Percentiles rank a stretch among this genome's conserved stretches.
Evolutionary conservation across 1,140 invertebrate species (phyloP).

Genomic region (Oscheius sp.): DNA sequence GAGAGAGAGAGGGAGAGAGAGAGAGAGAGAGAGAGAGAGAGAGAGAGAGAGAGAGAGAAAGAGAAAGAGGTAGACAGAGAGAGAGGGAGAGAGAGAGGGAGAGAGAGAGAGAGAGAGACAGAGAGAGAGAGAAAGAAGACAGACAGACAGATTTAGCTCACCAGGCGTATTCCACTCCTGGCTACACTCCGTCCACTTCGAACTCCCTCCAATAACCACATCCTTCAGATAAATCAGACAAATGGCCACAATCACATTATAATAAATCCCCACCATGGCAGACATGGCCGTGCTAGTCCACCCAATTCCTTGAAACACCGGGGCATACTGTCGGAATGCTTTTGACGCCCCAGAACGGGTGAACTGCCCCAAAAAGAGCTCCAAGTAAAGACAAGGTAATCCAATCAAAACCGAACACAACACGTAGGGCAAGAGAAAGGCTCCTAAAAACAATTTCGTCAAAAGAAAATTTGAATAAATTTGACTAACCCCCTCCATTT

Average conservation of each 20-base stretch:
- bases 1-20: too few species aligned
- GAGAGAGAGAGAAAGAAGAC: too few species aligned
- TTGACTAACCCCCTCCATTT: conserved; percentile 62
- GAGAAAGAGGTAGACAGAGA: too few species aligned
- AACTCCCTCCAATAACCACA: neutral
- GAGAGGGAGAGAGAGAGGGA: too few species aligned
- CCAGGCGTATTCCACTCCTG: conserved; percentile 1
- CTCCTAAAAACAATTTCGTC: neutral
- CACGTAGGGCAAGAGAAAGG: conserved; percentile 6
- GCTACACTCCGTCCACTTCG: neutral
- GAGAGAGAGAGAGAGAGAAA: too few species aligned
- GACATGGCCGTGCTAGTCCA: neutral
- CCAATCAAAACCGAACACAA: conserved; percentile 5
- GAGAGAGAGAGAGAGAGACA: too few species aligned
- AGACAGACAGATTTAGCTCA: too few species aligned
- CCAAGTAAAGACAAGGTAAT: conserved; percentile 3
- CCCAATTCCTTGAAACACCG: conserved; percentile 9
- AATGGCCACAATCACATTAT: conserved; percentile 8
- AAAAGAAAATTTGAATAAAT: conserved; percentile 48
- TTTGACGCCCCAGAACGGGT: neutral
- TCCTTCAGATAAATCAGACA: conserved; percentile 9
- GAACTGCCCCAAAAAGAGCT: conserved; percentile 11
- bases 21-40: too few species aligned
- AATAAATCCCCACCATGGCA: conserved; percentile 11
- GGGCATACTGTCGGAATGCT: conserved; percentile 4